phyloP scores from a whole-genome alignment of 2,797 vertebrate genomes.

The Hemitrygon akajei region DNA sequence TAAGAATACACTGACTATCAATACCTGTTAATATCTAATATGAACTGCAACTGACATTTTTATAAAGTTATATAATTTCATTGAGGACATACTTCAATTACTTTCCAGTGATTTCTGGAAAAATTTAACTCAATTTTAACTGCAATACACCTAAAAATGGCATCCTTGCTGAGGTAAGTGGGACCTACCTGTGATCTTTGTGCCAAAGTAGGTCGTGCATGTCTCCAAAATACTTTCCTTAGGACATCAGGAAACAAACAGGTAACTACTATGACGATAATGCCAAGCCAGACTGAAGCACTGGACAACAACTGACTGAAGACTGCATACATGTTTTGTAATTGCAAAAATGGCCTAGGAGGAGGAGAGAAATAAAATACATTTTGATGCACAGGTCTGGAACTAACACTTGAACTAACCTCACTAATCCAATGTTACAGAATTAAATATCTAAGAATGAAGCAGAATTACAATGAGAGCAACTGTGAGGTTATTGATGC shows the following conservation, averaged over 20 bases:
- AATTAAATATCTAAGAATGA: background rate
- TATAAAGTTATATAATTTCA: background rate
- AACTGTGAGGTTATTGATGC: no score
- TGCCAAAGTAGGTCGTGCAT: conserved; percentile 82
- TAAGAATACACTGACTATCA: background rate
- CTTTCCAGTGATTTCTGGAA: background rate
- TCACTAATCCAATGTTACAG: background rate
- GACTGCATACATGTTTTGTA: conserved; percentile 96
- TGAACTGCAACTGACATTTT: background rate
- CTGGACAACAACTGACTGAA: conserved; percentile 92
- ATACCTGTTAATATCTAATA: background rate
- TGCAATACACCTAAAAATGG: background rate
- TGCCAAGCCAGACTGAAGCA: conserved; percentile 92
- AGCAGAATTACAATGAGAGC: no score
- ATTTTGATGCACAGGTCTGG: background rate
- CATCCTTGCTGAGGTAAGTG: conserved; percentile 22
- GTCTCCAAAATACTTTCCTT: conserved; percentile 89
- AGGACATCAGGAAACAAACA: conserved; percentile 87
- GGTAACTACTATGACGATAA: conserved; percentile 81
- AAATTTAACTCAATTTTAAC: background rate
- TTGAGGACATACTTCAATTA: background rate
- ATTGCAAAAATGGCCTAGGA: conserved; percentile 89
- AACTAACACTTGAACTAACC: background rate
- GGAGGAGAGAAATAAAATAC: background rate
- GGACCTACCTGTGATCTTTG: conserved; percentile 88